Conservation (phyloP, 2,113 vertebrate species). For the Gnathonemus echidnorhynchus region DNA sequence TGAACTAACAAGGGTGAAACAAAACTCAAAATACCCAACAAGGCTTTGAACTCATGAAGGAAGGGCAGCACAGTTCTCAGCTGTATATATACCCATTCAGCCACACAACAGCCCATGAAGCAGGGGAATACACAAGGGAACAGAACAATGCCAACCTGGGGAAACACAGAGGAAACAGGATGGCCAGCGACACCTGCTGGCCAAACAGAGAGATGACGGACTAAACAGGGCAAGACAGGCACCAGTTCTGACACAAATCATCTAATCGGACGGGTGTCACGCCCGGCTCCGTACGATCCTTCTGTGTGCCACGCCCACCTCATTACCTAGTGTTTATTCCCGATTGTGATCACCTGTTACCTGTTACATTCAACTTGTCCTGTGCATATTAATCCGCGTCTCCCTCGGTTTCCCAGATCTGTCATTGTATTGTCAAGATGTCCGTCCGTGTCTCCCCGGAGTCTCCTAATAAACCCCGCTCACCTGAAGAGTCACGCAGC, state of each 20-base stretch:
- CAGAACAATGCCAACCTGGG: not conserved
- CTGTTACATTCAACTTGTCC: no score
- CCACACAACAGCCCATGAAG: not conserved
- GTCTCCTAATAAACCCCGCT: no score
- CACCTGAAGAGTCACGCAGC: no score
- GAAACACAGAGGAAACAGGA: not conserved
- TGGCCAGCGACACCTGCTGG: not conserved
- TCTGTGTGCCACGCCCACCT: no score
- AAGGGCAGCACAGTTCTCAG: not conserved
- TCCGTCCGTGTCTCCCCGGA: no score
- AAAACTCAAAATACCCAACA: not conserved
- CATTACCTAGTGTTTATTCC: no score
- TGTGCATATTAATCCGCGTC: no score
- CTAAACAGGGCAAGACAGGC: not conserved
- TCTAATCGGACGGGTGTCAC: not conserved
- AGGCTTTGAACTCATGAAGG: not conserved
- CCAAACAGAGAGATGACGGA: not conserved
- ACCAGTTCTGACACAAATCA: not conserved
- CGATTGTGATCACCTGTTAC: no score
- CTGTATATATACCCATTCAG: not conserved
- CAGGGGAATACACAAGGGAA: not conserved
- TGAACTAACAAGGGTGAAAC: not conserved
- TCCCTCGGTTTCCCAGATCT: no score
- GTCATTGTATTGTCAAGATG: no score
- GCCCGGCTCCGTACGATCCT: no score